Base-by-base conservation (phyloP, 2,797 vertebrate species). In the Anguilla anguilla region DNA sequence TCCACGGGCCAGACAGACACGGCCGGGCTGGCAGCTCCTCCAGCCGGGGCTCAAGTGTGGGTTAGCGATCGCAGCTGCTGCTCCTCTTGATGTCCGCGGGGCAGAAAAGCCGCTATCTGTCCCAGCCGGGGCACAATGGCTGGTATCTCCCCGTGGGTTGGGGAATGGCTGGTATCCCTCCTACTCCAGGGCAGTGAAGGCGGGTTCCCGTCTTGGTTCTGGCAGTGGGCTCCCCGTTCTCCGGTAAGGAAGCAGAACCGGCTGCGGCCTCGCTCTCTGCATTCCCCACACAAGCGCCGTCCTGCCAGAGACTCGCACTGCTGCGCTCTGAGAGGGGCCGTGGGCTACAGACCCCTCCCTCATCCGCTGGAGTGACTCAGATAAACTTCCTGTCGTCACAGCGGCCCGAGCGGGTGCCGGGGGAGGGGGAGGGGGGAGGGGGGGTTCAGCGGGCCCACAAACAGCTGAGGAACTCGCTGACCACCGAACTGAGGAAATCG, bases 371-470 rank as follows among this genome's bases (percentile, higher is more conserved):
- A 49, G 77, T 90, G 91, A 92, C 87, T 91, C 90, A 90, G 77
- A 74, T 86, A 85, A 81, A 89, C 90, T 92, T 94, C 93, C 92
- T 91, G 90, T 91, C 88, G 59, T 90, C 92, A 90, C 49, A 61
- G 64, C 64, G 31, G 88, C 87, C 79, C 86, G 86, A 86, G 53
- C 25, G 53, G 79, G 79, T 51, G 83, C 46, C 67, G 25, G 64
- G 39, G 64, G 35, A 83, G 59, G 79, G 61, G 83, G 49, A 64
- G 17, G 64, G 35, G 64, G 35, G 83, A 49, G 19, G 11, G 53
- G 46, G 28, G 64, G 61, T 39, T 11, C 43, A 84, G 82, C 61
- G 49, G 57, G 39, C 84, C 69, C 22, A 49, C 81, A 51, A 87
- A 61, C 61, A 83, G 43, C 17, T 25, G n/a, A 46, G 61, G 55